phyloP scores from a whole-genome alignment of 2,113 vertebrate species.

The Vidua macroura region DNA sequence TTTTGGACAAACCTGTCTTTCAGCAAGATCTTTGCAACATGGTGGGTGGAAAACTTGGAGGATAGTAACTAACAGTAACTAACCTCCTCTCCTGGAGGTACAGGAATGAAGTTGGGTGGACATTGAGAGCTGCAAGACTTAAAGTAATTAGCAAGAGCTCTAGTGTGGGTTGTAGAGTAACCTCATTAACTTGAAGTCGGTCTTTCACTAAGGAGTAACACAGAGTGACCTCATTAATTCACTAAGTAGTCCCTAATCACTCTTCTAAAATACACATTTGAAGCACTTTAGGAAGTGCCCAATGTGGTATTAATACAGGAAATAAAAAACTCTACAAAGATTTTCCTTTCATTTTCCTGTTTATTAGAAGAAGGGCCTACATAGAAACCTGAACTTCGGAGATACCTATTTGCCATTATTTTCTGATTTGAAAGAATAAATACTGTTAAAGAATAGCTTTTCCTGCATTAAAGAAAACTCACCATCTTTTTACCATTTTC shows the following conservation, averaged over 20 bases:
- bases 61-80: background rate
- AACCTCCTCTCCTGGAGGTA: background rate
- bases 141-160: background rate
- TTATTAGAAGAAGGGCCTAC: background rate
- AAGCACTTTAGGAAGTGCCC: background rate
- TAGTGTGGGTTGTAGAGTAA: background rate
- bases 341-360: background rate
- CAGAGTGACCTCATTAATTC: slow-evolving; percentile 3
- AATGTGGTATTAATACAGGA: background rate
- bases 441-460: background rate
- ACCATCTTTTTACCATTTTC: background rate
- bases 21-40: background rate
- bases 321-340: background rate
- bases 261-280: background rate
- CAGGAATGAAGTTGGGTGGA: background rate
- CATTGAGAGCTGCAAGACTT: background rate
- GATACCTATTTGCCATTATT: background rate
- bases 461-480: background rate
- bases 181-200: background rate
- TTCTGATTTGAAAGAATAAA: background rate
- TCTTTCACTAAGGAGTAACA: background rate
- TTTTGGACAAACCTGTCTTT: background rate
- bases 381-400: background rate
- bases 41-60: background rate
- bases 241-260: background rate